A percentile compares a stretch with the other conserved stretches of the same genome.
These are phyloP conservation scores for Ridgeia piscesae DNA, from an alignment of 1,140 invertebrate species.

Conservation along the genomic window DNA sequence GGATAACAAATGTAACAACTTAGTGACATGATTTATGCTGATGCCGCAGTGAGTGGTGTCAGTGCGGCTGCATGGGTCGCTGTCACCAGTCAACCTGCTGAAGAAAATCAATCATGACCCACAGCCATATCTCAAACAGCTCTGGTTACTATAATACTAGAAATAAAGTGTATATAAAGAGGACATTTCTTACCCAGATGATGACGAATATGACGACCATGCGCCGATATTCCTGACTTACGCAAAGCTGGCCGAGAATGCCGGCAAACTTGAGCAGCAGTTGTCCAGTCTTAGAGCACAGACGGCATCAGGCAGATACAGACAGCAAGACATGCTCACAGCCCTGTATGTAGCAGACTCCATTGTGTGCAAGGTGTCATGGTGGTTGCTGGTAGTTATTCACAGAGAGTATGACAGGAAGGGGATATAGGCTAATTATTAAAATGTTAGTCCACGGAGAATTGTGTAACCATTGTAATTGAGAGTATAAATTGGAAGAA, in stretches of 20 bases:
- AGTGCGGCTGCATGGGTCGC: neutral
- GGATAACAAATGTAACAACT: too few species aligned
- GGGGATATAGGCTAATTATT: too few species aligned
- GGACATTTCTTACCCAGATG: neutral
- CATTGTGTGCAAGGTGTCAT: too few species aligned
- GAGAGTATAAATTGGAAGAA: too few species aligned
- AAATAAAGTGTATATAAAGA: neutral
- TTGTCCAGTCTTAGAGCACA: neutral
- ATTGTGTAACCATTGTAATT: too few species aligned
- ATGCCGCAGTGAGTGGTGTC: too few species aligned
- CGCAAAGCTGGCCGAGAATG: neutral
- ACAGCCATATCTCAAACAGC: neutral
- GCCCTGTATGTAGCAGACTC: neutral
- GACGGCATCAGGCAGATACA: neutral
- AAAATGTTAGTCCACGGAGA: too few species aligned
- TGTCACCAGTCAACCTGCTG: too few species aligned
- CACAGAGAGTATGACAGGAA: too few species aligned
- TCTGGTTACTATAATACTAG: neutral
- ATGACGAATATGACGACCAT: neutral
- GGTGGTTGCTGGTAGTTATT: too few species aligned
- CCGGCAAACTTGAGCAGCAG: neutral
- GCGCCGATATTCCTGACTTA: conserved; percentile 12
- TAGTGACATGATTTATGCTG: too few species aligned
- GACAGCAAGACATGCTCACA: neutral
- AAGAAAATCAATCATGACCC: too few species aligned